phyloP scores from a whole-genome alignment of 2,888 invertebrate genomes.

The Tromatobia lineatoria region DNA sequence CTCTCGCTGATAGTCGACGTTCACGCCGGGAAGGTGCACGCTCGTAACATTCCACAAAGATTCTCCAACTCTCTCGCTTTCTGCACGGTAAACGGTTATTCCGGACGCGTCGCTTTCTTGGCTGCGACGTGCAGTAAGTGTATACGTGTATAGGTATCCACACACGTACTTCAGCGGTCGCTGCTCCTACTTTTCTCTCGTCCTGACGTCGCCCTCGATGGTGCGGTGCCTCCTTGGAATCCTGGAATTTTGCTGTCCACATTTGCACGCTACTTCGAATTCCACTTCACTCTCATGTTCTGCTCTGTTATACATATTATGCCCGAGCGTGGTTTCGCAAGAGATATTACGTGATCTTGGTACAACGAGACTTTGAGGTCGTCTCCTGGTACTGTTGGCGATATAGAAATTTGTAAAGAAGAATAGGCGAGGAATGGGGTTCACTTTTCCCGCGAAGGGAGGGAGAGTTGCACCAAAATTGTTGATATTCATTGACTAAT shows the following conservation, averaged over 20 bases:
- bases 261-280: slow-evolving; percentile 49
- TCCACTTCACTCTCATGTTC: slow-evolving; percentile 53
- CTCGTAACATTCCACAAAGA: slow-evolving; percentile 68
- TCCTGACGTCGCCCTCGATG: slow-evolving; percentile 67
- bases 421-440: background rate
- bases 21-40: slow-evolving; percentile 73
- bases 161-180: slow-evolving; percentile 25
- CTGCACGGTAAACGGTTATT: slow-evolving; percentile 64
- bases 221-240: slow-evolving; percentile 78
- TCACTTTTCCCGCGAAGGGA: background rate
- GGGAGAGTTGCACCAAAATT: too few species aligned
- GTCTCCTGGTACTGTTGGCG: background rate
- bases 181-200: slow-evolving; percentile 11
- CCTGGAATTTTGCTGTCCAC: slow-evolving; percentile 51
- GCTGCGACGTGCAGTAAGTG: slow-evolving; percentile 55
- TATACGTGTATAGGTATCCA: slow-evolving; percentile 29
- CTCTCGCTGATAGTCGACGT: slow-evolving; percentile 76
- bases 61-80: slow-evolving; percentile 8
- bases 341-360: slow-evolving; percentile 40
- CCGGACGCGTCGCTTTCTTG: slow-evolving; percentile 62
- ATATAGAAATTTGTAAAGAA: background rate
- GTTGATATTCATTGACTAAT: too few species aligned
- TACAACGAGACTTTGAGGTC: slow-evolving; percentile 35
- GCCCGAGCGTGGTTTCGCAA: slow-evolving; percentile 16
- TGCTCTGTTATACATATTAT: slow-evolving; percentile 43